These are phyloP conservation scores for Solea solea DNA, from an alignment of 2,113 vertebrate genomes.

Conservation along the genomic window DNA sequence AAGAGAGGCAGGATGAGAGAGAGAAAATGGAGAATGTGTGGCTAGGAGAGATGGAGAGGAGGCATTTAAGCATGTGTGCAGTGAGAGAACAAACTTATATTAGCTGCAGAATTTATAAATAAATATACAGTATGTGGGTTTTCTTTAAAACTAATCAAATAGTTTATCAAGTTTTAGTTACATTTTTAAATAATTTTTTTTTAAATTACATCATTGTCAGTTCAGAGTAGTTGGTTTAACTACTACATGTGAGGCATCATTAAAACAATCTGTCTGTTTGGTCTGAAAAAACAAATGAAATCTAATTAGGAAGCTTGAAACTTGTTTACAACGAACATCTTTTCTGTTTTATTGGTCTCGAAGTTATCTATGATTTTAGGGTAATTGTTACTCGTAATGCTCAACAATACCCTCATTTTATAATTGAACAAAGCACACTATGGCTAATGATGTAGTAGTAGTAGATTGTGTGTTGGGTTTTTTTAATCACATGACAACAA, in stretches of 20 bases:
- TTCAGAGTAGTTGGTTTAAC: not conserved
- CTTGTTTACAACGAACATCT: not conserved
- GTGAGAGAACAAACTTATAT: not conserved
- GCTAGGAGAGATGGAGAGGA: not conserved
- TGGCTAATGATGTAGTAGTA: not conserved
- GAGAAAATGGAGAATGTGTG: not conserved
- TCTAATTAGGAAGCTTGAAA: not conserved
- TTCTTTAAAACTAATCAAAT: not conserved
- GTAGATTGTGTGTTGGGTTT: no score
- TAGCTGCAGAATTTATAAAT: not conserved
- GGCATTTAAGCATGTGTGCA: not conserved
- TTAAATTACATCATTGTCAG: not conserved
- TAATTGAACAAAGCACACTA: not conserved
- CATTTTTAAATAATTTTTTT: no score
- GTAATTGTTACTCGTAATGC: not conserved
- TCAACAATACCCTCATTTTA: not conserved
- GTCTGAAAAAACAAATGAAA: not conserved
- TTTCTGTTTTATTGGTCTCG: not conserved
- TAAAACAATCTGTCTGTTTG: no score
- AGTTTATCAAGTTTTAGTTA: not conserved
- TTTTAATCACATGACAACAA: not conserved
- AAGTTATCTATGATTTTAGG: not conserved
- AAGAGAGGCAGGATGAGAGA: conserved; percentile 19
- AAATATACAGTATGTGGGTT: not conserved
- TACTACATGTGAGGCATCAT: no score